These are phyloP conservation scores for Serranochromis macrocephalus DNA, from an alignment of 2,113 vertebrate genomes.

Conservation along the genomic window DNA sequence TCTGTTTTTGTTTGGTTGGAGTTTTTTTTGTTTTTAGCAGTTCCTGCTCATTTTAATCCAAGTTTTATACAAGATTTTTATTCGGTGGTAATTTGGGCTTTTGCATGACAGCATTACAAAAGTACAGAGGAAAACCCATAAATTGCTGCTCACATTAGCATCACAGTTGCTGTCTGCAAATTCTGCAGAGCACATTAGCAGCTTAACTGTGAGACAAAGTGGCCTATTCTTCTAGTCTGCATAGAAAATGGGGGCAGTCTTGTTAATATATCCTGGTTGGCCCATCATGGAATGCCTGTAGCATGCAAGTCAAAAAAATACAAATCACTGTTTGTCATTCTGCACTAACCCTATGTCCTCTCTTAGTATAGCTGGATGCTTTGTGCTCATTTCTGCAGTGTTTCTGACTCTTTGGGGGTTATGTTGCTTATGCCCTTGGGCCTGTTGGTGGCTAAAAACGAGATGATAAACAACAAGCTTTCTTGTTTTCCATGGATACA, in stretches of 20 bases:
- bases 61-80: neutral
- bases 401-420: neutral
- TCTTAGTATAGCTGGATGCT: slow-evolving; percentile 14
- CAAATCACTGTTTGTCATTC: slow-evolving; percentile 31
- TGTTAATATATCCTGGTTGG: slow-evolving; percentile 40
- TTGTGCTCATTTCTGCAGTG: slow-evolving; percentile 20
- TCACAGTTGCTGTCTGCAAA: slow-evolving; percentile 33
- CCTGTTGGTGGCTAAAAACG: neutral
- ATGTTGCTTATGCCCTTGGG: slow-evolving; percentile 28
- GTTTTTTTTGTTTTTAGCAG: neutral
- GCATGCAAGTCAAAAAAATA: slow-evolving; percentile 25
- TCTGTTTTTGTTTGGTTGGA: neutral
- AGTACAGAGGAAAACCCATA: neutral
- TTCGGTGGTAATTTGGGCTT: neutral
- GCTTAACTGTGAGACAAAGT: slow-evolving; percentile 52
- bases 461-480: slow-evolving; percentile 29
- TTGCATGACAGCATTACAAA: neutral
- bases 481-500: slow-evolving; percentile 36
- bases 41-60: neutral
- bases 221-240: slow-evolving; percentile 38
- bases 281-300: slow-evolving; percentile 46
- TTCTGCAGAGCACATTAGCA: slow-evolving; percentile 27
- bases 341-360: neutral
- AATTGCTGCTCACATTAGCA: slow-evolving; percentile 19
- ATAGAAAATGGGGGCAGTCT: slow-evolving; percentile 34